Percentiles rank a stretch among this genome's conserved stretches.
These are phyloP conservation scores for Phrixothrix hirtus DNA, from an alignment of 2,888 invertebrate genomes.

Conservation along the genomic window DNA sequence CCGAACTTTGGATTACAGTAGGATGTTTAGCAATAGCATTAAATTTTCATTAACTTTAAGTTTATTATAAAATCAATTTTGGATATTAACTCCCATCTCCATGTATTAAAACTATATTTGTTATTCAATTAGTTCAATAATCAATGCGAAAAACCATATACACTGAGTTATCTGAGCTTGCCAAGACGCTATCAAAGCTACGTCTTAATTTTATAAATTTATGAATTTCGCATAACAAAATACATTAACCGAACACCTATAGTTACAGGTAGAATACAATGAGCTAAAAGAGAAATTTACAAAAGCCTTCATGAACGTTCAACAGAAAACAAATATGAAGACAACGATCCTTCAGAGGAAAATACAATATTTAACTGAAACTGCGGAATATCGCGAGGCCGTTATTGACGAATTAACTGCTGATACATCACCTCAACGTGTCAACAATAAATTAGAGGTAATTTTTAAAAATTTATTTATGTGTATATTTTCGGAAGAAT, in stretches of 20 bases:
- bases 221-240: no score
- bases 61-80: no score
- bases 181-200: no score
- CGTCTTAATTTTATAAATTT: no score
- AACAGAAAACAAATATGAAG: constrained; percentile 82
- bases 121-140: no score
- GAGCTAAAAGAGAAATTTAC: constrained; percentile 79
- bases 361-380: constrained; percentile 65
- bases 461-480: constrained; percentile 33
- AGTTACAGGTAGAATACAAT: constrained; percentile 72
- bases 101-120: no score
- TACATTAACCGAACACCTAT: constrained; percentile 10
- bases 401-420: constrained; percentile 66
- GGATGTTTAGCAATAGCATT: no score
- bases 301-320: constrained; percentile 81
- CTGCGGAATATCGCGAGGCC: constrained; percentile 71
- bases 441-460: constrained; percentile 65
- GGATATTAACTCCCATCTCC: no score
- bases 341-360: constrained; percentile 81
- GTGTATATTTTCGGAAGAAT: constrained; percentile 1
- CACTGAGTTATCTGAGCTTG: no score
- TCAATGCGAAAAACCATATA: no score
- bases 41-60: no score
- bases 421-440: constrained; percentile 59
- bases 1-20: no score